phyloP scores from a whole-genome alignment of 2,113 vertebrate genomes.

The Lepus americanus region DNA sequence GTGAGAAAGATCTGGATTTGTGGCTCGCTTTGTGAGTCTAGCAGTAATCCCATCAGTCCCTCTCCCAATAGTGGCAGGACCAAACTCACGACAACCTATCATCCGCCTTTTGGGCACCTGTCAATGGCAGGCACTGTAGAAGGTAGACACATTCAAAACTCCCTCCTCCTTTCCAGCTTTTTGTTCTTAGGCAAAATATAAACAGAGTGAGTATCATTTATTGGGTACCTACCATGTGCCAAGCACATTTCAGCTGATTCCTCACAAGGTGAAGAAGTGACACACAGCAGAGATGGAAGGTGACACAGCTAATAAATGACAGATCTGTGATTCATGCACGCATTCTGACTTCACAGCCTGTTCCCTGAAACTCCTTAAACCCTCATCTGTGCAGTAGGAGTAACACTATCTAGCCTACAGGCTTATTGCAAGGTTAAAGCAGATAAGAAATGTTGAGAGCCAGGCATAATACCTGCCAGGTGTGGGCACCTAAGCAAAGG shows the following conservation, averaged over 20 bases:
- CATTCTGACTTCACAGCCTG: background rate
- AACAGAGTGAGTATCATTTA: background rate
- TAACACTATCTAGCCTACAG: background rate
- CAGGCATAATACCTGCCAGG: background rate
- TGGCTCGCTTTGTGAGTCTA: background rate
- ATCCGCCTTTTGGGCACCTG: background rate
- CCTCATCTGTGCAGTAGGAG: accelerated
- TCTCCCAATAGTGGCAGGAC: background rate
- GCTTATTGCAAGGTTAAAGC: background rate
- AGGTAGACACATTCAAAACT: background rate
- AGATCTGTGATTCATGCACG: background rate
- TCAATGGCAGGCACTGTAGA: background rate
- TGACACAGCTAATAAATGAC: background rate
- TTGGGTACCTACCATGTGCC: accelerated
- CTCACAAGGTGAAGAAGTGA: background rate
- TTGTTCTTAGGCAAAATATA: background rate
- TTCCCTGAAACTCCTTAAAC: background rate
- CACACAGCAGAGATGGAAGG: accelerated
- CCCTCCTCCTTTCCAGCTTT: background rate
- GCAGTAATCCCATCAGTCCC: background rate
- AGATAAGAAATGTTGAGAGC: background rate
- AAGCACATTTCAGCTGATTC: background rate
- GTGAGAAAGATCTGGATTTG: background rate
- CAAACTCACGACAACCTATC: background rate
- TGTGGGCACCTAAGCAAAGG: background rate